Conservation (phyloP, 2,113 vertebrate genomes). For the Verasper variegatus region DNA sequence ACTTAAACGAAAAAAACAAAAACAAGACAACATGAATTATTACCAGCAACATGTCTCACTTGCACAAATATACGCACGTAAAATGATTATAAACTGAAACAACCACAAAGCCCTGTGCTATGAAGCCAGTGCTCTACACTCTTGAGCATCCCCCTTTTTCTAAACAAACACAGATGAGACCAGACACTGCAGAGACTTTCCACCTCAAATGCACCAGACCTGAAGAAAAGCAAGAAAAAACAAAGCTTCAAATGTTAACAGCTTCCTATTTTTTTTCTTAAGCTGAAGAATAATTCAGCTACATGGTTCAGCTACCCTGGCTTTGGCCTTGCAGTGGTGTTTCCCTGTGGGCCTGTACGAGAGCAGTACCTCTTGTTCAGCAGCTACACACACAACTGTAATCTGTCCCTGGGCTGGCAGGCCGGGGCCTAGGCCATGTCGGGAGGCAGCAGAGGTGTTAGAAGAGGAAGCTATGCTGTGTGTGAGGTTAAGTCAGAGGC, state of each 20-base stretch:
- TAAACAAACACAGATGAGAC: slow-evolving; percentile 44
- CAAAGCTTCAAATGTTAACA: background rate
- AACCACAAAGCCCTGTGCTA: slow-evolving; percentile 28
- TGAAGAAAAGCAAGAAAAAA: slow-evolving; percentile 3
- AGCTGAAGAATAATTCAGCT: background rate
- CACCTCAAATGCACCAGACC: background rate
- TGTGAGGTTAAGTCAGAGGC: slow-evolving; percentile 78
- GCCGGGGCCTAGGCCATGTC: slow-evolving; percentile 61
- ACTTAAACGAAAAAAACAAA: slow-evolving; percentile 49
- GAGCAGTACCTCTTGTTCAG: slow-evolving; percentile 36
- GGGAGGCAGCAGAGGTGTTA: slow-evolving; percentile 74
- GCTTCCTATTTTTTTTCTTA: background rate
- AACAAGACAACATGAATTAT: slow-evolving; percentile 54
- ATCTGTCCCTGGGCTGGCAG: slow-evolving; percentile 64
- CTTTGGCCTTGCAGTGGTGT: slow-evolving; percentile 1
- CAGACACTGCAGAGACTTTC: slow-evolving; percentile 1
- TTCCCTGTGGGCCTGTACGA: slow-evolving; percentile 26
- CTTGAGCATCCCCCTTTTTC: slow-evolving; percentile 8
- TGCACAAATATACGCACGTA: slow-evolving; percentile 36
- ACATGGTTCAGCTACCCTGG: background rate
- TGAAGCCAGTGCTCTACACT: slow-evolving; percentile 11
- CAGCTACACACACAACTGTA: slow-evolving; percentile 51
- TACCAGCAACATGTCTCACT: slow-evolving; percentile 37
- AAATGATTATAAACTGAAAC: slow-evolving; percentile 50
- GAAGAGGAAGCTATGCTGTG: slow-evolving; percentile 77